phyloP scores from a whole-genome alignment of 2,113 vertebrate species.

The Illadopsis cleaveri region DNA sequence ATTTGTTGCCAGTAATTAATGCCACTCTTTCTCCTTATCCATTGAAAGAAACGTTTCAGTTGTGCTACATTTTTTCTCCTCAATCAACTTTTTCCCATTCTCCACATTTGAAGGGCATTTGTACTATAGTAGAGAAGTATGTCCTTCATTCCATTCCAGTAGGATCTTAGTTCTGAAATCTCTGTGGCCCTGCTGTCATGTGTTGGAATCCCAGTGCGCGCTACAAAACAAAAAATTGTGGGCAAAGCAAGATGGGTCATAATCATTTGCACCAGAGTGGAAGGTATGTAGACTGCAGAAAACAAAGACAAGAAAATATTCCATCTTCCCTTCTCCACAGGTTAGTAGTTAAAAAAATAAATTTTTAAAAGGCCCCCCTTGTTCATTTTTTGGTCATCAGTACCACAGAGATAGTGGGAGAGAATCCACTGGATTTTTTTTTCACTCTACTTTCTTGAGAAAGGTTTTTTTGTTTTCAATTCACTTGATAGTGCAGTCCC shows the following conservation, averaged over 20 bases:
- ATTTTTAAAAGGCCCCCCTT: accelerated
- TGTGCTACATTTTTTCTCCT: background rate
- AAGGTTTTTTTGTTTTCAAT: conserved; percentile 46
- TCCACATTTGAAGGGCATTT: background rate
- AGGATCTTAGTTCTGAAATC: background rate
- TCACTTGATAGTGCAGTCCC: conserved; percentile 47
- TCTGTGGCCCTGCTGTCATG: background rate
- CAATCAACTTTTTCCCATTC: background rate
- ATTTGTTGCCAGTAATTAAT: background rate
- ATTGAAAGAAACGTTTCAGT: background rate
- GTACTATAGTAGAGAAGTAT: background rate
- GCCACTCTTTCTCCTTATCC: background rate
- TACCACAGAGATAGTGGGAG: background rate
- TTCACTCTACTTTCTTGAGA: background rate
- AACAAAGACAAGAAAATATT: background rate
- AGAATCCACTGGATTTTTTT: background rate
- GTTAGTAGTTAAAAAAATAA: background rate
- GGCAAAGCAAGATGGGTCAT: background rate
- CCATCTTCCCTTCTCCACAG: background rate
- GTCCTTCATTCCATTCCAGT: background rate
- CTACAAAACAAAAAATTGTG: background rate
- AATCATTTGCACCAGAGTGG: background rate
- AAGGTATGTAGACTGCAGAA: background rate
- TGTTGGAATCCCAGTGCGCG: background rate
- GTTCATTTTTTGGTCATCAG: background rate